These are phyloP conservation scores for Alexandromys fortis DNA, from an alignment of 2,113 vertebrate genomes.

Conservation along the genomic window DNA sequence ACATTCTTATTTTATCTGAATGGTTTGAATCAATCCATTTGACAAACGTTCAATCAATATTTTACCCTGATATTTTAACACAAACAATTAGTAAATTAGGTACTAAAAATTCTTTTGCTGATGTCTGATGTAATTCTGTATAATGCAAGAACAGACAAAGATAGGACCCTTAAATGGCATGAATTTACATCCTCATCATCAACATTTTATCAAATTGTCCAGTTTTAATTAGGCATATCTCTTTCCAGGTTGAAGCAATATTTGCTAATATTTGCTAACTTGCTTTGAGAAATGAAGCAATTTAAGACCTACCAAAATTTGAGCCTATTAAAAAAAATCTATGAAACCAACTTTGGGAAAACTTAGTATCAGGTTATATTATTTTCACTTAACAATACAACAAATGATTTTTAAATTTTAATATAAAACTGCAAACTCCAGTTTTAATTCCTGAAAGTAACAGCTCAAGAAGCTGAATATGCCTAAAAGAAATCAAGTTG, in stretches of 20 bases:
- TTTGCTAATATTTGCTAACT: background rate
- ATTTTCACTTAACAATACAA: background rate
- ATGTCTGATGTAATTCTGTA: background rate
- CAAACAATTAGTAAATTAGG: background rate
- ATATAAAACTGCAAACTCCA: background rate
- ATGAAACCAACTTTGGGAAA: background rate
- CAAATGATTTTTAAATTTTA: background rate
- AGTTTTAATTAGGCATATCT: background rate
- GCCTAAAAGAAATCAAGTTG: background rate
- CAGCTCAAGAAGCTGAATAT: background rate
- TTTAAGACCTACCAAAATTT: background rate
- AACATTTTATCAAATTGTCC: background rate
- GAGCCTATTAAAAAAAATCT: background rate
- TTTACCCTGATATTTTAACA: background rate
- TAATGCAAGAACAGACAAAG: background rate
- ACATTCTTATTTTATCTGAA: background rate
- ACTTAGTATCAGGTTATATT: background rate
- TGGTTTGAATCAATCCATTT: background rate
- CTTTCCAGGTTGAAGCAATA: background rate
- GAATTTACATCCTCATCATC: background rate
- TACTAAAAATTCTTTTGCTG: background rate
- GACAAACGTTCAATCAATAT: background rate
- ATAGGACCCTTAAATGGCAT: background rate
- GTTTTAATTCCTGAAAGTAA: slow-evolving; percentile 9
- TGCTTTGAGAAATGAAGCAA: background rate